phyloP scores from a whole-genome alignment of 2,797 vertebrate species.

The Thalassophryne amazonica region DNA sequence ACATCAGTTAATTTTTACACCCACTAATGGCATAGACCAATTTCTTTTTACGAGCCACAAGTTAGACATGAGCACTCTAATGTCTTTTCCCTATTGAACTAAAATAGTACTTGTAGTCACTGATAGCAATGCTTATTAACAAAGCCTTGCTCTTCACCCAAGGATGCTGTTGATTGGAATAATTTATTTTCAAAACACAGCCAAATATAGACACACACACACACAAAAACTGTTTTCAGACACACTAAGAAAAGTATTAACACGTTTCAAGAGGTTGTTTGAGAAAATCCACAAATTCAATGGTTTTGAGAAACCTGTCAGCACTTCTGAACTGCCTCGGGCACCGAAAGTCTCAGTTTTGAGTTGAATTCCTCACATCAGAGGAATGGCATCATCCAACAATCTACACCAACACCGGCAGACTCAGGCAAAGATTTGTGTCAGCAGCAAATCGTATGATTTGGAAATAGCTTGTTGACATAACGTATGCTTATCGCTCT shows the following conservation, averaged over 20 bases:
- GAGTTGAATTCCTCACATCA: slow-evolving; percentile 55
- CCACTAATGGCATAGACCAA: too few relatives aligned
- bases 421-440: slow-evolving; percentile 19
- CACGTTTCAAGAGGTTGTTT: slow-evolving; percentile 65
- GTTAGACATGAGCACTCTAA: background rate
- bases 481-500: slow-evolving; percentile 21
- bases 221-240: slow-evolving; percentile 54
- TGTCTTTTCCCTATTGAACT: slow-evolving; percentile 23
- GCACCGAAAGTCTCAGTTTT: slow-evolving; percentile 63
- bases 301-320: slow-evolving; percentile 72
- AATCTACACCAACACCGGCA: slow-evolving; percentile 31
- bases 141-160: slow-evolving; percentile 26
- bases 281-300: slow-evolving; percentile 69
- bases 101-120: slow-evolving; percentile 22
- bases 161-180: slow-evolving; percentile 46
- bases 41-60: too few relatives aligned
- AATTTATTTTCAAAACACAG: slow-evolving; percentile 19
- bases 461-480: slow-evolving; percentile 45
- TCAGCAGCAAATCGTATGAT: slow-evolving; percentile 14
- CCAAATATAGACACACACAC: slow-evolving; percentile 42
- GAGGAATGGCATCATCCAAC: slow-evolving; percentile 48
- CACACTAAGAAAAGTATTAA: slow-evolving; percentile 52
- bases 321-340: slow-evolving; percentile 58
- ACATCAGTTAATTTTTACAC: too few relatives aligned
- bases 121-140: slow-evolving; percentile 19